Conservation (phyloP, 2,797 vertebrate species). For the Astyanax mexicanus region DNA sequence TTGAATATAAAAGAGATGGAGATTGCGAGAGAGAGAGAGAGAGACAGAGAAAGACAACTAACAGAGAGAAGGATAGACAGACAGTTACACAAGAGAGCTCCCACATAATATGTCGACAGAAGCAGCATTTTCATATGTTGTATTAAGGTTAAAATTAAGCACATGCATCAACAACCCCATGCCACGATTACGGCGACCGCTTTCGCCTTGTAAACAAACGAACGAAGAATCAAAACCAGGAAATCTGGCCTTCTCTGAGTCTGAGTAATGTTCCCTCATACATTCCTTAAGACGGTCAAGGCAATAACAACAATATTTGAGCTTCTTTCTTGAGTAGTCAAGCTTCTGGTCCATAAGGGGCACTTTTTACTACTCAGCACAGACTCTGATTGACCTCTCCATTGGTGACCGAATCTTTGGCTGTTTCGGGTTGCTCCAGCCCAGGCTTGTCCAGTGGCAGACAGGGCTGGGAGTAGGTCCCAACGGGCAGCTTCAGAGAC, state of each 20-base stretch:
- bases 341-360: constrained; percentile 26
- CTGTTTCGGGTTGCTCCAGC: constrained; percentile 62
- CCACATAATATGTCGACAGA: constrained; percentile 40
- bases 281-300: constrained; percentile 20
- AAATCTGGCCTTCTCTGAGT: neutral
- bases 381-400: constrained; percentile 70
- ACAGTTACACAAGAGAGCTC: constrained; percentile 1
- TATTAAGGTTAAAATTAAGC: constrained; percentile 14
- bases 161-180: constrained; percentile 49
- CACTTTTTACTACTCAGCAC: constrained; percentile 62
- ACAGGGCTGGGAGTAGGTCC: constrained; percentile 53
- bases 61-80: neutral
- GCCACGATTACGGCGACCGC: constrained; percentile 19
- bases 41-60: neutral
- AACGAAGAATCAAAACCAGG: neutral
- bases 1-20: no score
- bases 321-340: constrained; percentile 16
- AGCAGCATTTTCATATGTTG: constrained; percentile 43
- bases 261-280: neutral
- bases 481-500: constrained; percentile 78
- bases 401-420: constrained; percentile 69
- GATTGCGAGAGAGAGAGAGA: no score
- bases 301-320: constrained; percentile 12
- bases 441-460: constrained; percentile 64
- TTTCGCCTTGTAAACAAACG: constrained; percentile 18